Evolutionary conservation across 2,113 vertebrate genomes (phyloP), one percentile per base, ranked within the genome.

Genomic region (Cairina moschata): DNA sequence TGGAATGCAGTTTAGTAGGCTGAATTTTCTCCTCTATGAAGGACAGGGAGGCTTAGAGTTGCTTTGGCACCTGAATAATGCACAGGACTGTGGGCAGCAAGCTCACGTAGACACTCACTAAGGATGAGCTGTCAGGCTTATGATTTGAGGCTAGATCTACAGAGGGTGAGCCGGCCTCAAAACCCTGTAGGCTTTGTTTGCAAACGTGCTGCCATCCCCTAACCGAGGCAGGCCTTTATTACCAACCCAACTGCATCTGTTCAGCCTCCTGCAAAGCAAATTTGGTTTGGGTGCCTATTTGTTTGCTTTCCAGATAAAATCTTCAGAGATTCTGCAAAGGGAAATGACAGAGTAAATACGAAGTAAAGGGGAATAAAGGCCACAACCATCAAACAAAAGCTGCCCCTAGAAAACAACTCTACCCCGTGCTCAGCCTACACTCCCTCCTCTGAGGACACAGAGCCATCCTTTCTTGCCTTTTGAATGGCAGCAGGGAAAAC

Each of bases 91-190:
- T 3, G 9, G 66, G 36, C 78, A 94, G 74, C 48, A 91, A 40
- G 63, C 77, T 95, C 77, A 81, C 60, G 42, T 5, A 7, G 78
- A 34, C 79, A 34, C 79, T 93, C 66, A 67, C 68, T 65, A 34
- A 50, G 55, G 14, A 15, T 69, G 72, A 97, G 72, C 72, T 95
- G 66, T 46, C 56, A 90, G 91, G 52, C 34, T 94, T 88, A 74
- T 0, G 0, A 75, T 58, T 88, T 84, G 67, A 78, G 87, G 72
- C n/a, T 44, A 7, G 8, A 72, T 6, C 42, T 26, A 11, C 34
- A 32, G 5, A 0, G 1, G 75, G 25, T 56, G 63, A 92, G 73
- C 54, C 36, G 56, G 52, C 42, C 79, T 26, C 34, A n/a, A 94
- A 94, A 83, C 59, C 44, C 88, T 50, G 11, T 0, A 48, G 90